Conservation (phyloP, 2,113 vertebrate genomes). For the Cheirogaleus medius region DNA sequence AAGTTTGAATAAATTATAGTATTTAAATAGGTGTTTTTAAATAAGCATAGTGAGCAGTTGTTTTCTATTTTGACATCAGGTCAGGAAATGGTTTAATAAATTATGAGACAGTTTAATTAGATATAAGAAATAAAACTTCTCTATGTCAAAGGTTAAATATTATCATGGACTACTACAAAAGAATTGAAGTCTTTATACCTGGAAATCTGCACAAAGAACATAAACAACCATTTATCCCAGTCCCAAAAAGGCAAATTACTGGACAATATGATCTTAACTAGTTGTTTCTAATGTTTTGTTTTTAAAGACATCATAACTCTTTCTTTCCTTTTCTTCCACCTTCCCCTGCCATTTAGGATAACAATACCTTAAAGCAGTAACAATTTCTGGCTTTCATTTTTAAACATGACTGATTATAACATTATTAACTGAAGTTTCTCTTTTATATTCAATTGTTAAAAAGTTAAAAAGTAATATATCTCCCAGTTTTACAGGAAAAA, state of each 20-base stretch:
- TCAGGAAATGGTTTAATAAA: slow-evolving; percentile 32
- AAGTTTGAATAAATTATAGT: background rate
- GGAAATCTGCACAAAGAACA: background rate
- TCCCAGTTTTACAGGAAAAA: background rate
- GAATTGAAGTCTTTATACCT: background rate
- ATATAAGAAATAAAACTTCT: background rate
- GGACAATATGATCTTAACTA: background rate
- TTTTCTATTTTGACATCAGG: slow-evolving; percentile 19
- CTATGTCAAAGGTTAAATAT: background rate
- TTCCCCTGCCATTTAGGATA: background rate
- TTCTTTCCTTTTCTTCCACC: background rate
- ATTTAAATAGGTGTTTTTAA: background rate
- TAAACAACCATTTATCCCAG: background rate
- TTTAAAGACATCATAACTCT: background rate
- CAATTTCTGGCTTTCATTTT: slow-evolving; percentile 9
- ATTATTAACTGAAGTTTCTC: background rate
- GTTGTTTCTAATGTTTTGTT: background rate
- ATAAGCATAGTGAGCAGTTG: background rate
- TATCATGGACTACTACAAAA: background rate
- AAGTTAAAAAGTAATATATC: background rate
- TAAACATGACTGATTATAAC: background rate
- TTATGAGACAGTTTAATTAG: background rate
- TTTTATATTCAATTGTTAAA: background rate
- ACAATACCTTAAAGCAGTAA: background rate
- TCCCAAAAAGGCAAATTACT: background rate